phyloP scores from a whole-genome alignment of 2,888 invertebrate genomes.

The Euplexia lucipara region DNA sequence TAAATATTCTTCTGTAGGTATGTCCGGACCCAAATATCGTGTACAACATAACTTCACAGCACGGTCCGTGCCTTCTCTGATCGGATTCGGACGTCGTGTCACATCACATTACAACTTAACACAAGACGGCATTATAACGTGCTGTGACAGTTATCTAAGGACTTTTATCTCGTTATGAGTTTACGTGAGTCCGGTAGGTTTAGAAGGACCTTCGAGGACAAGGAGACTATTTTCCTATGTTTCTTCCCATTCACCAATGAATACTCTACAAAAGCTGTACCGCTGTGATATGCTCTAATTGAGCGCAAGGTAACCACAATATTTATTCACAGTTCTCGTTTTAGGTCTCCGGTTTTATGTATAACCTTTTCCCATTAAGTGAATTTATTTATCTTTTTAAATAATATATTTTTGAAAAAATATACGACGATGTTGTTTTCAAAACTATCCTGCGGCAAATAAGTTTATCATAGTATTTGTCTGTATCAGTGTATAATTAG shows the following conservation, averaged over 20 bases:
- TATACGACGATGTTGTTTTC: neutral
- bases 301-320: too few relatives aligned
- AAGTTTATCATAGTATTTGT: conserved; percentile 12
- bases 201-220: too few relatives aligned
- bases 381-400: neutral
- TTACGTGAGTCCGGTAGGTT: too few relatives aligned
- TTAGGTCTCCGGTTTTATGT: neutral
- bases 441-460: conserved; percentile 38
- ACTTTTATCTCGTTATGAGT: neutral
- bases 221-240: neutral
- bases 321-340: neutral
- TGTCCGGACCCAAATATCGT: neutral
- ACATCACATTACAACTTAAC: neutral
- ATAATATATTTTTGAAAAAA: neutral
- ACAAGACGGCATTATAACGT: neutral
- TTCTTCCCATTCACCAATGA: neutral
- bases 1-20: neutral
- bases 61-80: neutral
- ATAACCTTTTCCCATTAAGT: conserved; percentile 7
- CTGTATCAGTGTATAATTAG: too few relatives aligned
- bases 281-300: too few relatives aligned
- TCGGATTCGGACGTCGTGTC: neutral
- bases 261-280: neutral
- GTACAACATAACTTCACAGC: conserved; percentile 10
- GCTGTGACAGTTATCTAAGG: conserved; percentile 16